A percentile compares a stretch with the other conserved stretches of the same genome.
These are phyloP conservation scores for Prionailurus bengalensis DNA, from an alignment of 2,113 vertebrate genomes.

Conservation along the genomic window DNA sequence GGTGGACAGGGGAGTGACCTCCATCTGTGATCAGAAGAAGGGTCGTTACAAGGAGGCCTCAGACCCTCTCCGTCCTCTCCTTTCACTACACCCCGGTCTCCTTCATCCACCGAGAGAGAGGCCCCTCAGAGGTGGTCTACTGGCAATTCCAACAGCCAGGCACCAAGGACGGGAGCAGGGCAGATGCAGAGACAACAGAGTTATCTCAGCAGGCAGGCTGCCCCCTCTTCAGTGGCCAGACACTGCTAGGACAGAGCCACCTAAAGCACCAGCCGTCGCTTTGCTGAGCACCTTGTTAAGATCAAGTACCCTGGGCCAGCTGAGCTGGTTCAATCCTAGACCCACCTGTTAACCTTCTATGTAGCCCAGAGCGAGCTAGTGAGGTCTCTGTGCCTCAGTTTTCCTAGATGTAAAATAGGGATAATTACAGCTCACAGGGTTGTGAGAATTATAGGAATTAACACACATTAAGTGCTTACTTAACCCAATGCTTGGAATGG, in stretches of 20 bases:
- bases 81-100: accelerated
- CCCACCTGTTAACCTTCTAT: background rate
- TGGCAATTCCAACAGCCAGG: background rate
- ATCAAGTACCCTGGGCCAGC: background rate
- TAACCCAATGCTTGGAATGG: background rate
- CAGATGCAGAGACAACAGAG: background rate
- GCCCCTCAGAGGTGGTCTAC: background rate
- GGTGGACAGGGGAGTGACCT: accelerated
- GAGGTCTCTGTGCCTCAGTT: background rate
- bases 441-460: background rate
- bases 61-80: background rate
- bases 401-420: background rate
- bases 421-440: background rate
- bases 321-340: background rate
- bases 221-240: background rate
- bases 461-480: background rate
- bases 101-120: background rate
- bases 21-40: background rate
- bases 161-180: background rate
- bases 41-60: background rate
- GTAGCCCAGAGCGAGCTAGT: background rate
- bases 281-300: accelerated
- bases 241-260: background rate
- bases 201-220: background rate
- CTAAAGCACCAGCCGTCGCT: background rate